Conservation (phyloP, 1,140 invertebrate species). For the Brachionus manjavacas region DNA sequence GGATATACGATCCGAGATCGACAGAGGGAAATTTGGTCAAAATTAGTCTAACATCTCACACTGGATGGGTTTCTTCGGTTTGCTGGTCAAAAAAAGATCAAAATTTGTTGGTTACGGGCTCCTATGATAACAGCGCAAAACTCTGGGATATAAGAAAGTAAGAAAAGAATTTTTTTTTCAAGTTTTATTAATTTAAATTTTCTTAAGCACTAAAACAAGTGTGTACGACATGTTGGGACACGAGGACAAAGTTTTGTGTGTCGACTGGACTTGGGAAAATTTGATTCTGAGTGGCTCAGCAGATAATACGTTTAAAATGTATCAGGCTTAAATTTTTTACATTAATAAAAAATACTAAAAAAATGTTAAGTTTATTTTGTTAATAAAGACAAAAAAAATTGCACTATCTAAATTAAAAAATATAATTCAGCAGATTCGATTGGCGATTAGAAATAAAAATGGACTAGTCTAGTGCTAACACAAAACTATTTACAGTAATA, state of each 20-base stretch:
- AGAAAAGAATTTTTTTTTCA: neutral
- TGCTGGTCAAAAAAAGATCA: constrained; percentile 79
- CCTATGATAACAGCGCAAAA: constrained; percentile 83
- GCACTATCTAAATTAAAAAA: neutral
- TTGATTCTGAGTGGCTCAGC: constrained; percentile 83
- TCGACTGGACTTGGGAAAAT: constrained; percentile 83
- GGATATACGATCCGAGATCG: constrained; percentile 46
- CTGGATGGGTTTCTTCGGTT: constrained; percentile 81
- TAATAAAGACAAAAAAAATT: neutral
- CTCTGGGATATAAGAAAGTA: constrained; percentile 90
- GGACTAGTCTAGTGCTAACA: neutral
- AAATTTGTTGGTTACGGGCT: constrained; percentile 82
- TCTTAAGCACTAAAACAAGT: constrained; percentile 78
- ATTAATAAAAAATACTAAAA: neutral
- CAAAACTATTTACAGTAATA: neutral
- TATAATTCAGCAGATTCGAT: neutral
- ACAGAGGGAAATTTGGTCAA: constrained; percentile 80
- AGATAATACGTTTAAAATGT: constrained; percentile 87
- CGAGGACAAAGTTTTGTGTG: constrained; percentile 84
- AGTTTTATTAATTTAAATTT: constrained; percentile 4
- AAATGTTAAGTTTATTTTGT: neutral
- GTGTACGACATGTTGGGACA: constrained; percentile 88
- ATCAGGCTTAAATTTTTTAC: neutral
- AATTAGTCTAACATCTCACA: constrained; percentile 79
- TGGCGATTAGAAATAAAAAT: neutral